phyloP scores from a whole-genome alignment of 2,797 vertebrate genomes.

The Crocodylus rhombifer region DNA sequence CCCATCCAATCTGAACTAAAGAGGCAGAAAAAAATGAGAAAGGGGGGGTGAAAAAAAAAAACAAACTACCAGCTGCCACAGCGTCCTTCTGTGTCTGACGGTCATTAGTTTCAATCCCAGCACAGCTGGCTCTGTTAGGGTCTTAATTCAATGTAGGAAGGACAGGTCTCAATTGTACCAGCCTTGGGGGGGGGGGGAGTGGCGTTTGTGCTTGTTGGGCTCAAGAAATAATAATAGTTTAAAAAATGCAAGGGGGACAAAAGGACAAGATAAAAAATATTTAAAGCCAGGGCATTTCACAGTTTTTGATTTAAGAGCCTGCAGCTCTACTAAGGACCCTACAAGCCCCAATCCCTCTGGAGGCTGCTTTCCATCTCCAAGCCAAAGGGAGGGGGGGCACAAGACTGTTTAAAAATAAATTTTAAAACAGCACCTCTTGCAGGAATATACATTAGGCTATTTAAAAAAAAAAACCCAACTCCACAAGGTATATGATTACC shows the following conservation, averaged over 20 bases:
- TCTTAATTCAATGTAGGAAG: constrained; percentile 80
- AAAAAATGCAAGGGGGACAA: background rate
- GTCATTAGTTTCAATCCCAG: constrained; percentile 83
- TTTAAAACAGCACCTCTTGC: background rate
- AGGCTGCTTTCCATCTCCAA: constrained; percentile 62
- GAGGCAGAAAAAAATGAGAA: constrained; percentile 19
- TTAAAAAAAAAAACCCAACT: background rate
- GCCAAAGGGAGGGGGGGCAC: background rate
- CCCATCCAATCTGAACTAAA: constrained; percentile 68
- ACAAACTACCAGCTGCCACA: constrained; percentile 80
- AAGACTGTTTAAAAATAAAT: background rate
- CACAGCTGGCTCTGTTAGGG: constrained; percentile 80
- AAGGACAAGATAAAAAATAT: background rate
- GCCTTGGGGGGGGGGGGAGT: constrained; percentile 41
- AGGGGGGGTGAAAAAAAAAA: background rate
- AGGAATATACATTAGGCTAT: background rate
- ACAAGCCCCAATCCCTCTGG: constrained; percentile 46
- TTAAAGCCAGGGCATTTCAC: constrained; percentile 70
- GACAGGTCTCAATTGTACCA: constrained; percentile 77
- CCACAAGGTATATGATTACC: background rate
- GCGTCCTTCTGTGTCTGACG: constrained; percentile 81
- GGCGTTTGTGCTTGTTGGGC: background rate
- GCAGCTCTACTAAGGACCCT: constrained; percentile 64
- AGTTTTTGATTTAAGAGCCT: constrained; percentile 70
- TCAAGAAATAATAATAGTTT: background rate